Percentiles rank a stretch among this genome's conserved stretches.
phyloP scores from a whole-genome alignment of 2,113 vertebrate species.

The Macquaria australasica region DNA sequence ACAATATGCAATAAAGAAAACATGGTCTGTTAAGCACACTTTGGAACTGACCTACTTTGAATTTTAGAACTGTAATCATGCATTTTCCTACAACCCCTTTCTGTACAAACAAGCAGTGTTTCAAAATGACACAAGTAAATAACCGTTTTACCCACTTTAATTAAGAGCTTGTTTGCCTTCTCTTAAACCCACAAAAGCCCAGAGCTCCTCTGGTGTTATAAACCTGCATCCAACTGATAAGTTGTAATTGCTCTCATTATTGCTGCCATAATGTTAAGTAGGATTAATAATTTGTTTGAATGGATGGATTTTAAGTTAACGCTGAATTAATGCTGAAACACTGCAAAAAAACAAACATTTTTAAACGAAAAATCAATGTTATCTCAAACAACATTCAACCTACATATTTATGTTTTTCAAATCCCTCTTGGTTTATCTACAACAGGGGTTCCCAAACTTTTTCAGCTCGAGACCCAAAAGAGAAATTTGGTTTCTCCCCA shows the following conservation, averaged over 20 bases:
- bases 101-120: background rate
- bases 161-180: slow-evolving; percentile 8
- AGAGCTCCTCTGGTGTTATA: background rate
- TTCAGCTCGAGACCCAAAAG: too few species aligned
- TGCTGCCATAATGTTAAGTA: background rate
- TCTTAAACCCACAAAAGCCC: background rate
- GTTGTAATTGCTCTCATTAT: background rate
- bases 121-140: background rate
- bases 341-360: too few species aligned
- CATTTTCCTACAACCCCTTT: background rate
- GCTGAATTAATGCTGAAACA: too few species aligned
- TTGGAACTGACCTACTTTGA: background rate
- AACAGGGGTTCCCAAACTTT: too few species aligned
- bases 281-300: background rate
- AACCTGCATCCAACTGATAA: slow-evolving; percentile 6
- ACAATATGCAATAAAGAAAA: background rate
- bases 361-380: too few species aligned
- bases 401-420: too few species aligned
- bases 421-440: too few species aligned
- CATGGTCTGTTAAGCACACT: background rate
- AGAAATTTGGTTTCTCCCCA: too few species aligned
- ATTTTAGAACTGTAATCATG: background rate
- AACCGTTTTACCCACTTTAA: background rate
- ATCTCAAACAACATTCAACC: too few species aligned
- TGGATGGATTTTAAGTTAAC: background rate